Base-by-base conservation (phyloP, 2,113 vertebrate genomes). In the Psephotus haematonotus region DNA sequence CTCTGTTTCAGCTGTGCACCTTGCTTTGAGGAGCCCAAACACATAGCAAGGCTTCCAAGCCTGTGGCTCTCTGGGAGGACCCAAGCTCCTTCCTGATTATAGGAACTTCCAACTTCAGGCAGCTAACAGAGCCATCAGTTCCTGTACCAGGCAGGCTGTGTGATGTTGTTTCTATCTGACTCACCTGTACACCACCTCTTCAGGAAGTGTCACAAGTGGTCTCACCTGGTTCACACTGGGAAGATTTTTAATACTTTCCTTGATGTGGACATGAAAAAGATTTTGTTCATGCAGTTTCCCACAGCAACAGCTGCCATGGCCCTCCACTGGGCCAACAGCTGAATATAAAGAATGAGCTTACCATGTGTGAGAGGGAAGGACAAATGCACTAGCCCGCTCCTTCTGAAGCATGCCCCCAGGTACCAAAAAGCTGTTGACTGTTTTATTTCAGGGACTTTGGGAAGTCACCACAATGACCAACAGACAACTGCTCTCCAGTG, bases 241-340 rank as follows among this genome's bases (percentile, higher is more conserved):
- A 93, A 86, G 71, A 62, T 68, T 95, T 94, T 91, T 78, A 90
- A 53, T 81, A 76, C 28, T 92, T 93, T 86, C 23, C 28, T 59
- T 84, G 86, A 92, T 63, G 69, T n/a, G 76, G 70, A 86, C 70
- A 50, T 64, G 57, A 91, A 91, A 92, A 92, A 86, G 87, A 72
- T 93, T 82, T 93, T 97, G 92, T 95, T 98, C 95, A 94, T 95
- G 67, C 37, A 62, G 70, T 91, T 96, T 90, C 82, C 96, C 94
- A 44, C 65, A 96, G 96, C 94, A 97, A 98, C 96, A 82, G 95
- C 97, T 96, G 91, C 95, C 91, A 86, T 96, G 96, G 96, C 63
- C 77, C 92, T 91, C 85, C 65, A 1, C 62, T 24, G 28, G 65
- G 79, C 82, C 39, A 47, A 81, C n/a, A 59, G 60, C 50, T 78